Conservation (phyloP, 2,797 vertebrate species). For the Cryptoprocta ferox region DNA sequence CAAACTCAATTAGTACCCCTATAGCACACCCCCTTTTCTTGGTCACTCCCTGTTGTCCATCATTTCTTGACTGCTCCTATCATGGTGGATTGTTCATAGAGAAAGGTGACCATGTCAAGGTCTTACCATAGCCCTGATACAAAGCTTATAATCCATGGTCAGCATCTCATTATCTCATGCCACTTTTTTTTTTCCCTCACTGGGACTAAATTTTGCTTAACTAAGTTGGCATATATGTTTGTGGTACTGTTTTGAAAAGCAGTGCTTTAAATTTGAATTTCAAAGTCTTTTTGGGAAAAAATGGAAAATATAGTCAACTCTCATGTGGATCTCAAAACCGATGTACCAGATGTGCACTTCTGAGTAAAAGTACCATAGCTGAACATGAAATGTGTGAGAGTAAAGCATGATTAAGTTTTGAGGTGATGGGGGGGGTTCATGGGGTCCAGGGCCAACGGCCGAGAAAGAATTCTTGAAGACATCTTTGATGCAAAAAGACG, state of each 20-base stretch:
- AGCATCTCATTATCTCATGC: neutral
- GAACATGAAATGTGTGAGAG: neutral
- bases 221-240: slow-evolving; percentile 20
- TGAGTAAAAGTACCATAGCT: neutral
- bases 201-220: neutral
- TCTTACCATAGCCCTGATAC: neutral
- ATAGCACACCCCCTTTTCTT: neutral
- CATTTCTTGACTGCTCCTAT: neutral
- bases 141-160: neutral
- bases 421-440: too few species aligned
- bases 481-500: too few species aligned
- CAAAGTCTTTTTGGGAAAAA: slow-evolving; percentile 1
- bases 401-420: neutral
- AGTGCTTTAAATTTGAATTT: slow-evolving; percentile 38
- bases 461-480: too few species aligned
- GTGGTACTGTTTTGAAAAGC: slow-evolving; percentile 3
- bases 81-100: neutral
- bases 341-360: neutral
- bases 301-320: neutral
- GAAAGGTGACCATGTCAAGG: neutral
- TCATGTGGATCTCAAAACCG: neutral
- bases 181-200: neutral
- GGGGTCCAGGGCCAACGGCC: too few species aligned
- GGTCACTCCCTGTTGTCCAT: neutral
- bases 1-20: neutral